Base-by-base conservation (phyloP, 2,888 invertebrate species). In the Rhingia campestris region DNA sequence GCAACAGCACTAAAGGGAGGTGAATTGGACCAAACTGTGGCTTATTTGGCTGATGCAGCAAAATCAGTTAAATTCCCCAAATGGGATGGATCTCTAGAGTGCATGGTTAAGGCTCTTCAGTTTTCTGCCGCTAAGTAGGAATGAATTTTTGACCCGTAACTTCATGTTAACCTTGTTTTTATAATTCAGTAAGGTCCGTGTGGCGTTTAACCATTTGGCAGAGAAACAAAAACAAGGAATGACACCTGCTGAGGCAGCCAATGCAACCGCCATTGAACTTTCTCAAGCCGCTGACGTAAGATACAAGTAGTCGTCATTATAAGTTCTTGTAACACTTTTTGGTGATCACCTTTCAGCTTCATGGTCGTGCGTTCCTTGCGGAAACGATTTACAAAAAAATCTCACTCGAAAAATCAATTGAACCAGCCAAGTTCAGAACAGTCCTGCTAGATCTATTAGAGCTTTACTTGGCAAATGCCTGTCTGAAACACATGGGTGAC, bases 321-420 rank as follows among this genome's bases (percentile, higher is more conserved):
- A 7, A 6, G 22, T 22, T 2, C 22, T 22, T 10, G 12, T 10
- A 2, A 32, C 0, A 6, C 0, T 4, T 7, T 22, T 2, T 22
- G 1, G 5, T 33, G 2, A 22, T 45, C 22, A 0, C 6, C 54
- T 37, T 7, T 22, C 92, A 96, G 94, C 94, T 97, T 0, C 98
- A 98, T 89, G 96, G 96, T 87, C 94, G 97, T 59, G 94, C 95
- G 10, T 96, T 97, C 89, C 91, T 98, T 6, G 94, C 97, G 3
- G 92, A 93, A 47, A 95, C 94, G 4, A 97, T 95, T 89, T 92
- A 93, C 86, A 93, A 93, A 41, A 93, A 94, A 84, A 93, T 95
- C 0, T 91, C 92, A 86, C 90, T 89, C 0, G 88, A 92, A 1
- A 89, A 91, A 12, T 88, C 89, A 12, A 88, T 89, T 2, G 90